phyloP scores from a whole-genome alignment of 2,113 vertebrate species.

The Pygathrix nemaeus region DNA sequence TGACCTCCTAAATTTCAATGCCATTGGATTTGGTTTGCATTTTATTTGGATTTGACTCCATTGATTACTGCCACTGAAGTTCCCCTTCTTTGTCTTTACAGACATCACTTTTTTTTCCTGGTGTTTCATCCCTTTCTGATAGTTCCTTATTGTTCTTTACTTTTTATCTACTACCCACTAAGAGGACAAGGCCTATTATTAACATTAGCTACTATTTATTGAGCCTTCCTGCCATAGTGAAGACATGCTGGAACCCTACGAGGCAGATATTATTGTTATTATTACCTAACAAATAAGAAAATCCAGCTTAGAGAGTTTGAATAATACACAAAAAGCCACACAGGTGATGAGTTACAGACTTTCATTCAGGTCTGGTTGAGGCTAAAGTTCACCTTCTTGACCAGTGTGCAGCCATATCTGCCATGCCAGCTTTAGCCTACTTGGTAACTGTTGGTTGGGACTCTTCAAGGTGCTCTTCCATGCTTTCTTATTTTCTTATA shows the following conservation, averaged over 20 bases:
- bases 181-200: neutral
- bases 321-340: neutral
- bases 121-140: neutral
- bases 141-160: neutral
- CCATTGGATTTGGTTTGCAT: neutral
- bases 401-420: accelerated
- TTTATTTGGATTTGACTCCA: neutral
- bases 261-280: neutral
- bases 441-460: neutral
- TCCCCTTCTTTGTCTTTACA: neutral
- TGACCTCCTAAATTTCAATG: neutral
- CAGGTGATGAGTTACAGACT: neutral
- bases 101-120: neutral
- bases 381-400: neutral
- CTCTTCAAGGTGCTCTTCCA: neutral
- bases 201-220: neutral
- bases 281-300: neutral
- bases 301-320: neutral
- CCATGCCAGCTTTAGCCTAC: neutral
- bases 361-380: neutral
- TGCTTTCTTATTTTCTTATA: neutral
- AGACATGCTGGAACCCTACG: neutral
- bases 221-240: neutral
- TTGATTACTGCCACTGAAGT: neutral
- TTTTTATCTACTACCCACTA: neutral